phyloP scores from a whole-genome alignment of 2,113 vertebrate species.

The Ceratotherium simum region DNA sequence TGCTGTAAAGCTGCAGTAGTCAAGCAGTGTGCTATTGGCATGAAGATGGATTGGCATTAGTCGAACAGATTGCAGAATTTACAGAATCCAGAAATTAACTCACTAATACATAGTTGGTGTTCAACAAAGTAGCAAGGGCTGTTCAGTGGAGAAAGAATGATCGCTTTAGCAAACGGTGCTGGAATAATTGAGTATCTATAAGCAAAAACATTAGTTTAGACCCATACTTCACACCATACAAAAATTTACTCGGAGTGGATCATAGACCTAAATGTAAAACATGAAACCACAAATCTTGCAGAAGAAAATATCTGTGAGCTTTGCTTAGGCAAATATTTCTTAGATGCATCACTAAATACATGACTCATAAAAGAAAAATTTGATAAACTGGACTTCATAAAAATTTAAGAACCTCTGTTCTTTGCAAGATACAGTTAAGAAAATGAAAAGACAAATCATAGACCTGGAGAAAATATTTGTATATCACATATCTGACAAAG shows the following conservation, averaged over 20 bases:
- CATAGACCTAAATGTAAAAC: not conserved
- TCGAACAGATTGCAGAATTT: not conserved
- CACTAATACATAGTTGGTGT: not conserved
- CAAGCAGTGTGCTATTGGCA: not conserved
- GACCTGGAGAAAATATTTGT: not conserved
- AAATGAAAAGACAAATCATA: not conserved
- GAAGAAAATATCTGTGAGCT: not conserved
- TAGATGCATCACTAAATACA: not conserved
- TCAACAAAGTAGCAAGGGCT: not conserved
- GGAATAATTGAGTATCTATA: not conserved
- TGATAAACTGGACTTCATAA: not conserved
- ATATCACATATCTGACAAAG: not conserved
- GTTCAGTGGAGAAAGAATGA: not conserved
- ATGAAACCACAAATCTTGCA: not conserved
- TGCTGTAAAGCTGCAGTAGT: not conserved
- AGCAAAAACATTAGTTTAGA: not conserved
- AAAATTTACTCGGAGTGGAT: not conserved
- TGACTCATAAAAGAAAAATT: not conserved
- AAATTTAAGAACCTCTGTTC: not conserved
- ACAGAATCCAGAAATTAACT: not conserved
- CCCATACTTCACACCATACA: not conserved
- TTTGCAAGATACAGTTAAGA: not conserved
- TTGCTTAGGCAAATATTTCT: constrained; percentile 19
- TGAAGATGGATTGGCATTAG: not conserved
- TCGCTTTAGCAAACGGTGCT: not conserved